These are phyloP conservation scores for Danionella cerebrum DNA, from an alignment of 2,113 vertebrate genomes.

Conservation along the genomic window DNA sequence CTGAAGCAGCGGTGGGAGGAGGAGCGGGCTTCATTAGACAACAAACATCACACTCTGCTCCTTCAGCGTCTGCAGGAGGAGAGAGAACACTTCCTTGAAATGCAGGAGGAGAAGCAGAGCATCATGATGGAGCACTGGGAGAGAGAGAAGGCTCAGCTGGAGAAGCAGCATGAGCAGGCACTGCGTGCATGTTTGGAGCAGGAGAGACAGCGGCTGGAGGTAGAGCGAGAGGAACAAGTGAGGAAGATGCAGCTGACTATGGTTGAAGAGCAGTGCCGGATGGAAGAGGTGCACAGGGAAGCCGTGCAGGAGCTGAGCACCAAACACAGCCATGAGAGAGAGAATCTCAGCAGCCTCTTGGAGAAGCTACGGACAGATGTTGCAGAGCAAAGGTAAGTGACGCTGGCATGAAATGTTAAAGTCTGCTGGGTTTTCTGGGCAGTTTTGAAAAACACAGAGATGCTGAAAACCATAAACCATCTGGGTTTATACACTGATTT, in stretches of 20 bases:
- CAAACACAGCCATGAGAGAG: constrained; percentile 65
- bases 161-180: constrained; percentile 58
- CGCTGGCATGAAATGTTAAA: too few relatives aligned
- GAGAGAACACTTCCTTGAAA: constrained; percentile 23
- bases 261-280: constrained; percentile 54
- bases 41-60: constrained; percentile 51
- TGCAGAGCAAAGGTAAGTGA: constrained; percentile 77
- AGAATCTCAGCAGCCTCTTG: constrained; percentile 58
- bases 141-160: constrained; percentile 56
- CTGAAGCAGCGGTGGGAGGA: constrained; percentile 58
- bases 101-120: constrained; percentile 53
- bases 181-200: constrained; percentile 58
- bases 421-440: too few relatives aligned
- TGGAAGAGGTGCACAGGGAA: constrained; percentile 54
- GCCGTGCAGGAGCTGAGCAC: constrained; percentile 56
- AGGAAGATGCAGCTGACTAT: constrained; percentile 40
- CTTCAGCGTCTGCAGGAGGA: constrained; percentile 51
- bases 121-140: constrained; percentile 58
- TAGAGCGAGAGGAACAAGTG: constrained; percentile 51
- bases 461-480: too few relatives aligned
- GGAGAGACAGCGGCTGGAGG: constrained; percentile 46
- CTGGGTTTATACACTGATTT: too few relatives aligned
- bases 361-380: constrained; percentile 70
- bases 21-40: constrained; percentile 51
- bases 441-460: too few relatives aligned